Base-by-base conservation (phyloP, 2,797 vertebrate genomes). In the Lates japonicus region DNA sequence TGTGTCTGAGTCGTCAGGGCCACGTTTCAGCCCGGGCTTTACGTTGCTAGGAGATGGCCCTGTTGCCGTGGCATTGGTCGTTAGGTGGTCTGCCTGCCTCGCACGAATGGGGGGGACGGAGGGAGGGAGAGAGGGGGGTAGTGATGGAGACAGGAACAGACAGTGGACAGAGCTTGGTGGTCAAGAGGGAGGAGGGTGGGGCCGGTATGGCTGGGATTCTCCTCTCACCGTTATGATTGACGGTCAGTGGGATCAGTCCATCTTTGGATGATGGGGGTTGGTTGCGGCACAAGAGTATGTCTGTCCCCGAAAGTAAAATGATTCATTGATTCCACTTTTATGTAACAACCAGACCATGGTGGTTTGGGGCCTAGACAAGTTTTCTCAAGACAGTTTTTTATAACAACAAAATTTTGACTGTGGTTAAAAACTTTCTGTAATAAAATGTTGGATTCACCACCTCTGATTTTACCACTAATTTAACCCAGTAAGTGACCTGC, bases 11-110 rank as follows among this genome's bases (percentile, higher is more conserved):
- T 92, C 82, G 80, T 93, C 93, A 94, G 94, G 91, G 93, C 92
- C 91, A 93, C 88, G 87, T 90, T 89, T 94, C 78, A 91, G 90
- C 88, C 88, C 81, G 58, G 93, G 92, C 88, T 94, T 94, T 89
- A 89, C 76, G 95, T 96, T 96, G 95, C 95, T 96, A 96, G 93
- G 95, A 94, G 95, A 96, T 95, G 94, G 91, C 87, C 93, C 92
- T 90, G 95, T 95, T 95, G 94, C 95, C 84, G 91, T 96, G 95
- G 94, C 78, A 83, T 65, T 91, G 83, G 95, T 96, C 88, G 94
- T 93, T 95, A 93, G 95, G 94, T 93, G 95, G 93, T 93, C 92
- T 93, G 90, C 90, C 85, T 88, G 87, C 90, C 76, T 87, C 42
- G 74, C 81, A 63, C 60, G 76, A 75, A 83, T 74, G 78, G 78